These are phyloP conservation scores for Tamandua tetradactyla DNA, from an alignment of 2,797 vertebrate species.

Conservation along the genomic window DNA sequence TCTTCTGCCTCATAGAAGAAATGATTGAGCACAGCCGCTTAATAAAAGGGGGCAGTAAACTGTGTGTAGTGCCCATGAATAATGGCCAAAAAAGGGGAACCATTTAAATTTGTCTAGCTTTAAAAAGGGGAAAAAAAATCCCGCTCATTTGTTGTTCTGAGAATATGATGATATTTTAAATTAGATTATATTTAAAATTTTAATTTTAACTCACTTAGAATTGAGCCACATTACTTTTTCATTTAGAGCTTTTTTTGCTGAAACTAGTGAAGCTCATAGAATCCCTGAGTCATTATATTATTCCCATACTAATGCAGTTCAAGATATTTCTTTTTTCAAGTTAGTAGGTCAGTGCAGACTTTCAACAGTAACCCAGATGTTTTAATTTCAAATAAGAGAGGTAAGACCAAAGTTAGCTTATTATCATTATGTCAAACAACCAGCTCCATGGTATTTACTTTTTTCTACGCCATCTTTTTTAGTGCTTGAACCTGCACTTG, in stretches of 20 bases:
- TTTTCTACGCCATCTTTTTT: neutral
- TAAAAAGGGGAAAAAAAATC: neutral
- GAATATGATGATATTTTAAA: neutral
- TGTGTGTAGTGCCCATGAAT: neutral
- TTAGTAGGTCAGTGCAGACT: neutral
- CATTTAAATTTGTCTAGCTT: neutral
- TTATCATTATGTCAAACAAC: neutral
- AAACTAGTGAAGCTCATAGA: conserved; percentile 20
- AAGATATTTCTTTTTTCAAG: neutral
- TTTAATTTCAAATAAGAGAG: conserved; percentile 19
- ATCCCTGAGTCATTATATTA: conserved; percentile 24
- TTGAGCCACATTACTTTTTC: conserved; percentile 12
- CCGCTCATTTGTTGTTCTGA: neutral
- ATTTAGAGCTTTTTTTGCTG: conserved; percentile 13
- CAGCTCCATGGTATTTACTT: neutral
- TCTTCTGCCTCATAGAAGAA: neutral
- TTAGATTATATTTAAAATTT: conserved; percentile 10
- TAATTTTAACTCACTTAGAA: conserved; percentile 39
- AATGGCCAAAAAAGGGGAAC: neutral
- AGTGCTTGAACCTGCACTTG: neutral
- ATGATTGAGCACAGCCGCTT: neutral
- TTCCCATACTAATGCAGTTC: neutral
- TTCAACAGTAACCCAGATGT: conserved; percentile 3
- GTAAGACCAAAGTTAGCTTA: conserved; percentile 17
- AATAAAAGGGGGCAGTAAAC: neutral